Base-by-base conservation (phyloP, 2,113 vertebrate species). In the Mola mola region DNA sequence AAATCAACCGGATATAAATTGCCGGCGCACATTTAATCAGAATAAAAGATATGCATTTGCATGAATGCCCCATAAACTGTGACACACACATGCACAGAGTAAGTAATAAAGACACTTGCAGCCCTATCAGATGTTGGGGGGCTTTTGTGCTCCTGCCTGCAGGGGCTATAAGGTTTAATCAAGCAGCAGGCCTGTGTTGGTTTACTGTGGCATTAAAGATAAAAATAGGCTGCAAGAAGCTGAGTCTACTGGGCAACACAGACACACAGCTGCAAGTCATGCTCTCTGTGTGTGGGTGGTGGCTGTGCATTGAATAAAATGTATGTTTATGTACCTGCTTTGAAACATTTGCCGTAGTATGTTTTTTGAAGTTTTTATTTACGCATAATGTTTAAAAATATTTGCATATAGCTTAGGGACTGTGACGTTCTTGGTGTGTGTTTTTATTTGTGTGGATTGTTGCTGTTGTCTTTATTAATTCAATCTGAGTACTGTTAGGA, bases 211-310 rank as follows among this genome's bases (percentile, higher is more conserved):
- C 72, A 71, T 83, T 83, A 70, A 53, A 57, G 80, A 55, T 83
- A 85, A 75, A 88, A 86, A 88, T 87, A 88, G 82, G 8, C 42
- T 59, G 43, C 22, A 41, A 79, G 76, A 71, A 86, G 76, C 72
- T 75, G 75, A 81, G 37, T 73, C 46, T 10, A 60, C 57, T 16
- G 55, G 58, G 19, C 52, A 56, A 38, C 69, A 66, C 16, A 48
- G 29, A 3, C 59, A 57, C 62, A 75, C 56, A 73, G 71, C 79
- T 75, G 64, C 66, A 78, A 75, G 63, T 79, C 72, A 50, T 66
- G 55, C 34, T 77, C 0, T 15, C 13, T 72, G 43, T 58, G 52
- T 69, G 64, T 66, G 31, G 46, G 31, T 59, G 68, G 28, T 12
- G 43, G 46, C 48, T 47, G 17, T 42, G 47, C 8, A n/a, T 21